Conservation (phyloP, 2,113 vertebrate species). For the Vidua macroura region DNA sequence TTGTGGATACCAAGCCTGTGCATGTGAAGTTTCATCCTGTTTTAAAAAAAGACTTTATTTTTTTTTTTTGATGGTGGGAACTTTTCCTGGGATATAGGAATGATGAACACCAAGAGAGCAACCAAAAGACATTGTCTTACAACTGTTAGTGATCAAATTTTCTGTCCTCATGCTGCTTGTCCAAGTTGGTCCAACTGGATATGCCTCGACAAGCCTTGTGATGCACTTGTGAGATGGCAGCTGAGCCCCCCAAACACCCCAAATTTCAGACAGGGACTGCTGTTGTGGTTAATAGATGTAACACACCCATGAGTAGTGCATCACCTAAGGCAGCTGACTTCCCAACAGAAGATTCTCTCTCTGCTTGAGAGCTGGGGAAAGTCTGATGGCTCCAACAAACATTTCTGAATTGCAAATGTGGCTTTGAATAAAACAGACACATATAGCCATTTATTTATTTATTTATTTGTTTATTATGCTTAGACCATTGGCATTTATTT, state of each 20-base stretch:
- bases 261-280: background rate
- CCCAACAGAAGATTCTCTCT: background rate
- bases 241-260: fast-evolving
- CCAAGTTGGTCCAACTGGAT: background rate
- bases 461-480: background rate
- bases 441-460: background rate
- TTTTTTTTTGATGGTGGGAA: background rate
- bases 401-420: background rate
- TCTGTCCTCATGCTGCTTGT: background rate
- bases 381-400: background rate
- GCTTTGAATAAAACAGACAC: background rate
- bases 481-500: background rate
- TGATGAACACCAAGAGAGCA: background rate
- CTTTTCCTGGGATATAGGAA: background rate
- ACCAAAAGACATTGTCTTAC: background rate
- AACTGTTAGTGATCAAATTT: background rate
- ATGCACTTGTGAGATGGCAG: background rate
- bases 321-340: fast-evolving
- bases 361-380: background rate
- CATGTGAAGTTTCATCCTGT: background rate
- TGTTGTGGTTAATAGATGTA: background rate
- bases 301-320: background rate
- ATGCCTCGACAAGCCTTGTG: background rate
- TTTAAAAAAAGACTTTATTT: background rate
- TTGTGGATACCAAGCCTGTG: background rate